Conservation (phyloP, 2,113 vertebrate species). For the Phalacrocorax brasilianus region DNA sequence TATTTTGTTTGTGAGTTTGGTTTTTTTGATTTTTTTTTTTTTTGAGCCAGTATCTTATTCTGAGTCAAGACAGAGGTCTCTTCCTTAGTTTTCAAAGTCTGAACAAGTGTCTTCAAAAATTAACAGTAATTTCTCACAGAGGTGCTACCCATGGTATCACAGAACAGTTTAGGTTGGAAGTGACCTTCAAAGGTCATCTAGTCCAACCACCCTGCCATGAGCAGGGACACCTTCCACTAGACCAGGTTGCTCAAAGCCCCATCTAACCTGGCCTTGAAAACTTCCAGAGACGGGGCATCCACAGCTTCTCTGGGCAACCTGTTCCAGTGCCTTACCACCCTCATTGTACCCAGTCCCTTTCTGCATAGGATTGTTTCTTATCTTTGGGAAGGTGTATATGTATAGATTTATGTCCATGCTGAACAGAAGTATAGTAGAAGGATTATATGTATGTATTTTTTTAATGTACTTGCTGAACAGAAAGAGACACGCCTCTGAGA, state of each 20-base stretch:
- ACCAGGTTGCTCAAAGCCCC: neutral
- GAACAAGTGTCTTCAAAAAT: neutral
- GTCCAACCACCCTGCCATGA: neutral
- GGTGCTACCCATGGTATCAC: neutral
- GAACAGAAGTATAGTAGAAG: neutral
- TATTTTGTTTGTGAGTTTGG: too few species aligned
- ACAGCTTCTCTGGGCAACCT: neutral
- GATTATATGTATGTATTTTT: neutral
- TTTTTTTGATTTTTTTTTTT: neutral
- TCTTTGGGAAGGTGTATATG: neutral
- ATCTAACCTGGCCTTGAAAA: neutral
- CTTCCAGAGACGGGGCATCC: accelerated
- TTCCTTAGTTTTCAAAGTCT: neutral
- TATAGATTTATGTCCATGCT: neutral
- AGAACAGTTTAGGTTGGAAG: neutral
- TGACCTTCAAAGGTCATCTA: neutral
- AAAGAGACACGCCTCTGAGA: neutral
- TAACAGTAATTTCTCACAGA: neutral
- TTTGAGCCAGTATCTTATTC: neutral
- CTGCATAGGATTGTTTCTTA: neutral
- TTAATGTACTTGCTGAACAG: neutral
- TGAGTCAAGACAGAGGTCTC: neutral
- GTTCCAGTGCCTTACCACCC: neutral
- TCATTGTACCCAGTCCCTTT: accelerated
- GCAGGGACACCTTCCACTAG: neutral